These are phyloP conservation scores for Cryptus armator DNA, from an alignment of 2,888 invertebrate genomes.

Conservation along the genomic window DNA sequence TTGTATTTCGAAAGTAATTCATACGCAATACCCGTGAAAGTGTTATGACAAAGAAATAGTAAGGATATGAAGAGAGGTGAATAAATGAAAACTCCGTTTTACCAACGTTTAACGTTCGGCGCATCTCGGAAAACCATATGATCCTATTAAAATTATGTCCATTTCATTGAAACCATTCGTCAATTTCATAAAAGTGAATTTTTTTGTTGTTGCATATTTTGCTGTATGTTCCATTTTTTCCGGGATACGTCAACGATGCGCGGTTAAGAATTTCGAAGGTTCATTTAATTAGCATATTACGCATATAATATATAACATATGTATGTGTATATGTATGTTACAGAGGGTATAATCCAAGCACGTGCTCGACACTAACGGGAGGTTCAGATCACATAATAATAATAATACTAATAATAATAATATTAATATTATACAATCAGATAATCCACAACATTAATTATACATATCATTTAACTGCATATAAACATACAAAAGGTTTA, in stretches of 20 bases:
- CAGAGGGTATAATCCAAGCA: conserved; percentile 78
- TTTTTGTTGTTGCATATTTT: not conserved
- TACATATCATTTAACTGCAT: conserved; percentile 82
- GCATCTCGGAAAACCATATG: conserved; percentile 24
- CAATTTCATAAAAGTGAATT: not conserved
- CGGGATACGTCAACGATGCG: conserved; percentile 17
- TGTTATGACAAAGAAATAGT: not conserved
- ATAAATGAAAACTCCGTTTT: conserved; percentile 36
- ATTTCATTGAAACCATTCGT: not conserved
- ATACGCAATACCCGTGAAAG: not conserved
- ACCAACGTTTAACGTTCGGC: conserved; percentile 35
- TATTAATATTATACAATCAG: conserved; percentile 73
- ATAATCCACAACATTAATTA: conserved; percentile 76
- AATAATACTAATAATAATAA: conserved; percentile 46
- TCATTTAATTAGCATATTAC: conserved; percentile 78
- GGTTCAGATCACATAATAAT: conserved; percentile 71
- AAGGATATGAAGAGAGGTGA: not conserved
- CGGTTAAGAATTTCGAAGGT: conserved; percentile 73
- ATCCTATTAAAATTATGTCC: not conserved
- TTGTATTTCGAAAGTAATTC: not conserved
- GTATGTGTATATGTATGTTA: conserved; percentile 70
- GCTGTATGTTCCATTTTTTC: not conserved
- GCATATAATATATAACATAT: conserved; percentile 42
- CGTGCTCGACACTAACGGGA: conserved; percentile 77
- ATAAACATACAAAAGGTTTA: conserved; percentile 82